These are phyloP conservation scores for Acronicta alni DNA, from an alignment of 2,888 invertebrate genomes.

Conservation along the genomic window DNA sequence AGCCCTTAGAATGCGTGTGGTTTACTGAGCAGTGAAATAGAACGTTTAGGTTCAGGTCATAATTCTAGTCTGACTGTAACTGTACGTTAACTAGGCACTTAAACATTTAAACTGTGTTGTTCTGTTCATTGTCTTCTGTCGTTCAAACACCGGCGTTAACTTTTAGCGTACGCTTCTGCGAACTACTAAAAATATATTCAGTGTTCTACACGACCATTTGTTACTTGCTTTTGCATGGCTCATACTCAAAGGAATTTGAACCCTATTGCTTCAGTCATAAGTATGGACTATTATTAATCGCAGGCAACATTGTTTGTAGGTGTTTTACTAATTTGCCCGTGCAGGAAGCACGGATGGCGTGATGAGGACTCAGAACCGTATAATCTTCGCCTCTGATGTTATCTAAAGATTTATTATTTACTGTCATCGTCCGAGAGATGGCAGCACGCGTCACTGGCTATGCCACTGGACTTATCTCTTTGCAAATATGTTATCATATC, in stretches of 20 bases:
- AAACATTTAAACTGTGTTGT: conserved; percentile 72
- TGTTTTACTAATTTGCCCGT: conserved; percentile 86
- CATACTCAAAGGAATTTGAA: conserved; percentile 53
- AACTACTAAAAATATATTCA: conserved; percentile 85
- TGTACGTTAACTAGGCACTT: conserved; percentile 76
- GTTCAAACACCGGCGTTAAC: conserved; percentile 75
- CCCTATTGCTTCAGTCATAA: conserved; percentile 62
- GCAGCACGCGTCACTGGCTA: conserved; percentile 84
- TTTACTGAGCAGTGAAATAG: conserved; percentile 46
- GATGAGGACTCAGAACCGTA: conserved; percentile 84
- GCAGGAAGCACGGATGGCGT: conserved; percentile 88
- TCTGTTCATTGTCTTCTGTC: conserved; percentile 80
- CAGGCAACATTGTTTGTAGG: conserved; percentile 71
- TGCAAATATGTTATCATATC: conserved; percentile 46
- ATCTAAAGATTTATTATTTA: conserved; percentile 87
- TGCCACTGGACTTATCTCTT: conserved; percentile 78
- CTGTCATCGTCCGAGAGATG: conserved; percentile 87
- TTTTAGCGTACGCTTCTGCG: conserved; percentile 79
- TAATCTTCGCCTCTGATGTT: conserved; percentile 88
- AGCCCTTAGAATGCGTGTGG: conserved; percentile 48
- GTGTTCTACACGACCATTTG: conserved; percentile 67
- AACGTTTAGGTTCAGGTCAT: conserved; percentile 51
- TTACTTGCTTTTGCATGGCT: conserved; percentile 39
- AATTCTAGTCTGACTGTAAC: conserved; percentile 63
- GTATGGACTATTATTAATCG: conserved; percentile 54